Evolutionary conservation across 2,113 vertebrate genomes (phyloP), one percentile per base, ranked within the genome.

Genomic region (Pteropus alecto): DNA sequence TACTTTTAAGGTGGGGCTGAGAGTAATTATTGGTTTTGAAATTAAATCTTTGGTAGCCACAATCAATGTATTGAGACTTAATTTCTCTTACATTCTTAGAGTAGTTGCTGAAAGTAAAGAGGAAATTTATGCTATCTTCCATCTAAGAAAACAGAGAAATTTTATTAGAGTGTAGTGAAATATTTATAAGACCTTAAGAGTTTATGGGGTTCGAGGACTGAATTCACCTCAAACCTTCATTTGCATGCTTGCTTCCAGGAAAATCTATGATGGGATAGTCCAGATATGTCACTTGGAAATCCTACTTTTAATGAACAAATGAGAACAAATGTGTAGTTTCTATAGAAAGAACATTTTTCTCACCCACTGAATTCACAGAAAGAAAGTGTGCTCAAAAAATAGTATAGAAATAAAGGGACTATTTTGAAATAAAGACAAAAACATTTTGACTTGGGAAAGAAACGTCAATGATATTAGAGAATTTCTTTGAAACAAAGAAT

Each of bases 21-120:
- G 51, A 71, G n/a, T 79, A 95, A 94, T 84, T 89, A 85, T 93
- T 93, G 88, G 96, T 78, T 96, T 89, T 85, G 77, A 96, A 94
- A 65, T 58, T 46, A 87, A 81, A 92, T 78, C 85, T 94, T 93
- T 78, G 76, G 89, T 87, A 90, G 83, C 38, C 70, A 48, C 76
- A 35, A 18, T 93, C 94, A 93, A 46, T 93, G 51, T 90, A 81
- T 54, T 58, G 68, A 87, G 33, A 35, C 46, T 84, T 92, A 90
- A 93, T 96, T 87, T 35, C 58, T 94, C 74, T 88, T 83, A 38
- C 18, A 33, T 90, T 68, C 67, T 90, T 94, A 81, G 73, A 97
- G 67, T 92, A 74, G 43, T 76, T 60, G n/a, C 76, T 95, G 18
- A 95, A 93, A 96, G 67, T 46, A 1, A 91, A 71, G 30, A 74